Evolutionary conservation across 2,888 invertebrate genomes (phyloP), one percentile per base, ranked within the genome.

Genomic region (Agrotis segetum): DNA sequence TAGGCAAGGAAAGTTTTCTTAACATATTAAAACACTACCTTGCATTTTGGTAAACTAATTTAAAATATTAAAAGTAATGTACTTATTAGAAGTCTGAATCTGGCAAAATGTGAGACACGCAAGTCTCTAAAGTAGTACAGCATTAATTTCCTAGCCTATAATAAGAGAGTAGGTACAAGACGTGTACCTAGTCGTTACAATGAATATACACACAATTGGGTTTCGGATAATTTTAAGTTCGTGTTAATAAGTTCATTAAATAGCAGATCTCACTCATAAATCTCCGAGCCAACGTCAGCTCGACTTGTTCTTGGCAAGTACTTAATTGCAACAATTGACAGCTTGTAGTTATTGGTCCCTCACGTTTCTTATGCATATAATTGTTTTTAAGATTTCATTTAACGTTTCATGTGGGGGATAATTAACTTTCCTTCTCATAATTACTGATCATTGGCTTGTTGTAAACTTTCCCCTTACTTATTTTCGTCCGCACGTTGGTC

Each of bases 401-500:
- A 72, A 69, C 66, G 63, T 79, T 83, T 77, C 71, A 65, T 78
- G 61, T 66, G 70, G 73, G 81, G 61, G 75, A 73, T 80, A 78
- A 81, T 79, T 82, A 85, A 86, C 84, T 85, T 85, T 85, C 85
- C 58, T 78, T 77, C 64, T 74, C 75, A 77, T 82, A 79, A 81
- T 86, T 79, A 84, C 70, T 81, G 74, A 79, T 84, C 81, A 67
- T 76, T 82, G 67, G 79, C 74, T 82, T 67, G 70, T 77, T 85
- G 77, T 66, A 60, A 74, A 79, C 80, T 80, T 84, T 84, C 82
- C 71, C 53, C 82, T 83, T 78, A 47, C 60, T 81, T 85, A 81
- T 75, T 81, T 83, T 77, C 84, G 76, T 82, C 77, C 82, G 71
- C 64, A 83, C 81, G 82, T 86, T 87, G 83, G 80, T 87, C 82